Conservation (phyloP, 2,888 invertebrate genomes). For the Octodonta nipae region DNA sequence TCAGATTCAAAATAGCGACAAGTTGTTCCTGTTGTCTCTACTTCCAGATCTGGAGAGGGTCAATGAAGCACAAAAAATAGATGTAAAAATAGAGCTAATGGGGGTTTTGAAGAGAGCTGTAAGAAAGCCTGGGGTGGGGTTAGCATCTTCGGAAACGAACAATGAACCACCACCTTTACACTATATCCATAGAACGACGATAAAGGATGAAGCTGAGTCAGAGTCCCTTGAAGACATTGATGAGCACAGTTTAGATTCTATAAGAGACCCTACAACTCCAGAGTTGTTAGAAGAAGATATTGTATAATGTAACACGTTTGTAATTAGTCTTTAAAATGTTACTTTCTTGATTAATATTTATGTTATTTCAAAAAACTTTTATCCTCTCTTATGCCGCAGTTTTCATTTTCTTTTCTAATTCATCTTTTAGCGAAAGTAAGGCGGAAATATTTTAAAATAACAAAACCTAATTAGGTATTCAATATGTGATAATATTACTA, state of each 20-base stretch:
- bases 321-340: no score
- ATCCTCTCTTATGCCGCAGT: no score
- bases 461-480: no score
- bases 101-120: constrained; percentile 3
- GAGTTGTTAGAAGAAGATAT: constrained; percentile 4
- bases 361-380: no score
- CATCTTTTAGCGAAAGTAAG: no score
- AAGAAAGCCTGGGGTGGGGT: no score
- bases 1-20: neutral
- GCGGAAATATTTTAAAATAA: no score
- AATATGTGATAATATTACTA: no score
- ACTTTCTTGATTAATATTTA: no score
- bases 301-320: no score
- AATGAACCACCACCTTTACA: neutral
- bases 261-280: constrained; percentile 4
- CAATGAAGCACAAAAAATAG: constrained; percentile 3
- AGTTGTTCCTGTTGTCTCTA: constrained; percentile 4
- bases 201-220: constrained; percentile 2
- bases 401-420: no score
- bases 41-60: constrained; percentile 3
- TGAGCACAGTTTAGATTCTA: constrained; percentile 5
- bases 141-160: neutral
- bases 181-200: neutral
- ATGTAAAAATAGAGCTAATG: constrained; percentile 6
- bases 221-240: constrained; percentile 1